Base-by-base conservation (phyloP, 35 echinoderm and acorn worm genomes). In the Diadema setosum region DNA sequence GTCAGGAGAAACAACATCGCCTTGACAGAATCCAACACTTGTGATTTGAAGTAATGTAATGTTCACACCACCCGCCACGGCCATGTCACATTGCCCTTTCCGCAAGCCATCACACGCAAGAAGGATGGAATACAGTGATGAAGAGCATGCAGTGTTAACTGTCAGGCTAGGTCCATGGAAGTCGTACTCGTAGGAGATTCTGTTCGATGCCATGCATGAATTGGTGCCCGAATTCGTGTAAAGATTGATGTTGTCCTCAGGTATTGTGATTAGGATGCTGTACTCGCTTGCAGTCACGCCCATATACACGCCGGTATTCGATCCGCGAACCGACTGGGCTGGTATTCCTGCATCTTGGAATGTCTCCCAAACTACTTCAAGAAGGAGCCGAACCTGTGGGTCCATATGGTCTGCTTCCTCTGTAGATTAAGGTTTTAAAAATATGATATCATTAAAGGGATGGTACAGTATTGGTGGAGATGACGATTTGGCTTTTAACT, bases 391-490 rank as follows among this genome's bases (percentile, higher is more conserved):
- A 41, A 97, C 84, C 83, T 98, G 96, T 49, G 96, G 96, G 69
- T 98, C 96, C 45, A 98, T 65, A 60, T 98, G 92, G 39, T 89
- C 86, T 20, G 96, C 96, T 85, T 98, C 96, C 88, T 98, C 96
- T 98, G 87, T 49, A 39, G 37, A 78, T 61, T 40, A 57, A n/a
- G 25, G 25, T 30, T 57, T 9, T 44, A 4, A 12, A 14, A 17
- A 31, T 14, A 12, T 16, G 14, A 17, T 36, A 37, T 7, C 39
- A 37, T n/a, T n/a, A n/a, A n/a, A n/a, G n/a, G n/a, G n/a, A n/a
- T n/a, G n/a, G n/a, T n/a, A n/a, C n/a, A n/a, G n/a, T n/a, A n/a
- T n/a, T n/a, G n/a, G n/a, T n/a, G n/a, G n/a, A n/a, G n/a, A n/a
- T n/a, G n/a, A n/a, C n/a, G n/a, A n/a, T n/a, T n/a, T n/a, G n/a